Evolutionary conservation across 2,888 invertebrate species (phyloP), one percentile per base, ranked within the genome.

Genomic region (Ariolimax columbianus): DNA sequence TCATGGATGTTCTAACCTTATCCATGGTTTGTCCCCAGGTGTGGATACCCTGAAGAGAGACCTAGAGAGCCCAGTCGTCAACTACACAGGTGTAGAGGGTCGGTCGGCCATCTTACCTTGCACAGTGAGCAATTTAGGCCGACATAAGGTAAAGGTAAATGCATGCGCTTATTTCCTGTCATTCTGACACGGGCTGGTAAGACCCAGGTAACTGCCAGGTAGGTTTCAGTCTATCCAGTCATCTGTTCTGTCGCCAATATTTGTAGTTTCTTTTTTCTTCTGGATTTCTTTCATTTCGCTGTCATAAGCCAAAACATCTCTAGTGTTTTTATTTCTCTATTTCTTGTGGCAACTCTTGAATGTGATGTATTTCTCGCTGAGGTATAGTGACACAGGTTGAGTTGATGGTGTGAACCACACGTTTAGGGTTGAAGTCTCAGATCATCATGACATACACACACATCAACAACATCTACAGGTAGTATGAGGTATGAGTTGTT

Each of bases 61-160:
- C n/a, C 36, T 68, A 14, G 85, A 85, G 40, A 81, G 59, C 19
- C n/a, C 80, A 19, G 87, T 90, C 7, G 87, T 90, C 43, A 91
- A 91, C 82, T 89, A 90, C 47, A 91, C 92, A 0, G 91, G 90
- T 38, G 88, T 91, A 9, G 90, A 89, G 38, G 92, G 91, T 6
- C 89, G 90, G 55, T 89, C 90, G 26, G 92, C 91, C n/a, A 87
- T 92, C 26, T 87, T 92, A 72, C 92, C 92, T 4, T 92, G 92
- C 79, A 89, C 90, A 80, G 90, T 92, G 19, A 89, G 89, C 75
- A 85, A 90, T 85, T 88, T 91, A 40, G 91, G 91, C 59, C 88
- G 88, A 17, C 86, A 88, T 83, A 83, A 86, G 88, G 87, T 89
- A 84, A 86, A 84, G 81, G 84, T 86, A 84, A 77, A 30, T 85